Base-by-base conservation (phyloP, 92 coral and sea anemone species). In the Parazoanthus atlanticus region DNA sequence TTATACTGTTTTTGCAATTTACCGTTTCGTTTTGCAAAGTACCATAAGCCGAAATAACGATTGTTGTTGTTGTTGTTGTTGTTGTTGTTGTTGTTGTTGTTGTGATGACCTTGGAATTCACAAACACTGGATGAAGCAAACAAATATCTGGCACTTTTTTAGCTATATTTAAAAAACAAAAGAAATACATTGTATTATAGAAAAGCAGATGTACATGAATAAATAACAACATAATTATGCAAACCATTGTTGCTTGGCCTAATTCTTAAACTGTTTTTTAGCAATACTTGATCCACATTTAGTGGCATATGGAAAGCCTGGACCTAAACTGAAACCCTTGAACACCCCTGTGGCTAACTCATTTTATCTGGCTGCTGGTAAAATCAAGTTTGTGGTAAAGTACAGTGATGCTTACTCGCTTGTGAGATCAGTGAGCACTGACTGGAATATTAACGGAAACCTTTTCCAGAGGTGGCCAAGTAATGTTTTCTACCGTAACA, bases 371-470 rank as follows among this genome's bases (percentile, higher is more conserved):
- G 93, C 93, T 19, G 38, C 74, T 31, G 94, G 93, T 23, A 72
- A 70, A 64, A 88, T 90, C 10, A 66, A n/a, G 40, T 90, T 95
- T 85, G 85, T 88, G 17, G 61, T 93, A 75, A 81, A 70, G 28
- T 95, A 93, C 76, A 88, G 90, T 17, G 89, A 95, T 73, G 88
- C 91, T 3, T 90, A 31, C 71, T 85, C 91, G 6, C 78, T 82
- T 29, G 90, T 93, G 17, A 82, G 70, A 74, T 76, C 71, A 34
- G 90, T 92, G 31, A 79, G 88, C 17, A 88, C 89, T 46, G 93
- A 90, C 82, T 95, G 98, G 98, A 54, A 58, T 30, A 78, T 91
- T 85, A 86, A 86, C 77, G 91, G 67, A 41, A 3, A 30, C 73
- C 19, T 77, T 26, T 10, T 0, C 29, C 38, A 34, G 56, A 30